Evolutionary conservation across 2,113 vertebrate species (phyloP).

Genomic region (Empidonax alnorum): DNA sequence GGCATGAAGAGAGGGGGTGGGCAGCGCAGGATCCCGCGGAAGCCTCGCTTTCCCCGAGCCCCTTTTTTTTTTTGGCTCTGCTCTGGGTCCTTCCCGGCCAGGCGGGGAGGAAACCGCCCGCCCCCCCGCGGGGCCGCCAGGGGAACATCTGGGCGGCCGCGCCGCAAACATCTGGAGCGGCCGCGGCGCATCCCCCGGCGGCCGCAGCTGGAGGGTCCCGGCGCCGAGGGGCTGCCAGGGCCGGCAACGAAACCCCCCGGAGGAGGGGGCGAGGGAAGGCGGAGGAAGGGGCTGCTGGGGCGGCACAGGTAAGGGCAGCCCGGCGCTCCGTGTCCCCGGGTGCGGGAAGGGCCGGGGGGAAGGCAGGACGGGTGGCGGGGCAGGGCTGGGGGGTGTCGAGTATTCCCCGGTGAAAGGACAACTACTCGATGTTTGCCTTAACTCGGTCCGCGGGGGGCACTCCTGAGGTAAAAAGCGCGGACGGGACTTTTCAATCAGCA

Average conservation of each 20-base stretch:
- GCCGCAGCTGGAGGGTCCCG: neutral
- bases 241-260: neutral
- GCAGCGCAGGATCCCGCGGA: neutral
- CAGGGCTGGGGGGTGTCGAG: neutral
- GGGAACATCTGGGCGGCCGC: constrained; percentile 72
- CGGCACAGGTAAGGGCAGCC: constrained; percentile 58
- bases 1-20: neutral
- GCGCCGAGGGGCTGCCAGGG: neutral
- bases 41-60: neutral
- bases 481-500: neutral
- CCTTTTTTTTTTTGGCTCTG: neutral
- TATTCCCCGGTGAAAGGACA: neutral
- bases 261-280: neutral
- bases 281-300: constrained; percentile 16
- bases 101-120: neutral
- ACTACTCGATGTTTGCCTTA: neutral
- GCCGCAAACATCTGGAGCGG: constrained; percentile 58
- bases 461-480: neutral
- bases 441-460: neutral
- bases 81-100: neutral
- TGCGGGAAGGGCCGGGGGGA: neutral
- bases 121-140: constrained; percentile 14
- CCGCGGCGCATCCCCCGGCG: neutral
- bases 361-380: neutral
- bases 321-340: rapidly evolving